Conservation (phyloP, 1,140 invertebrate species). For the Heliconius melpomene region DNA sequence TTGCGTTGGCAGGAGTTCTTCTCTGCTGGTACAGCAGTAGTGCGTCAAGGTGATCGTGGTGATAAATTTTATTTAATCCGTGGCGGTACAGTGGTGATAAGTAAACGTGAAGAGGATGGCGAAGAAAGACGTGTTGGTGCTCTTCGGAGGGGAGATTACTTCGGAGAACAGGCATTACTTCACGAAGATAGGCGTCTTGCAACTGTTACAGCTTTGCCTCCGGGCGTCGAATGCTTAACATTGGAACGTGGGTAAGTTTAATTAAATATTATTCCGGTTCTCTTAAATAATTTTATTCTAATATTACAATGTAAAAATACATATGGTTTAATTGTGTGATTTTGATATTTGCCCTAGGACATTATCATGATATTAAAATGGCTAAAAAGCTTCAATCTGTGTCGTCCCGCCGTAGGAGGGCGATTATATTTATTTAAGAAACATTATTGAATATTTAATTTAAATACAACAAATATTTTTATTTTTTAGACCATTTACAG, state of each 20-base stretch:
- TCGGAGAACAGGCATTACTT: slow-evolving; percentile 90
- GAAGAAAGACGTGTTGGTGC: slow-evolving; percentile 83
- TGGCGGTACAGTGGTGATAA: slow-evolving; percentile 92
- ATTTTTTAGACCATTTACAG: slow-evolving; percentile 69
- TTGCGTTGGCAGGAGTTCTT: slow-evolving; percentile 87
- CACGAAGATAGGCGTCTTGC: slow-evolving; percentile 93
- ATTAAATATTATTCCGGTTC: background rate
- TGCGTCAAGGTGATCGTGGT: slow-evolving; percentile 95
- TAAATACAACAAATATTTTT: slow-evolving; percentile 29
- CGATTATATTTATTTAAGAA: no score
- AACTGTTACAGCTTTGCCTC: slow-evolving; percentile 91
- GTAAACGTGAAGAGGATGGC: slow-evolving; percentile 83
- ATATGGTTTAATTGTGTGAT: background rate
- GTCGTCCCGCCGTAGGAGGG: no score
- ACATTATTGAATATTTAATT: background rate
- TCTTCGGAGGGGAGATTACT: slow-evolving; percentile 88
- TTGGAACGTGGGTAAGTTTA: slow-evolving; percentile 88
- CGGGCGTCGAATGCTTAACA: slow-evolving; percentile 94
- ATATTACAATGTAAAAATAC: background rate
- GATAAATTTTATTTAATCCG: slow-evolving; percentile 98
- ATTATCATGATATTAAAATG: no score
- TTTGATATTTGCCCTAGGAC: background rate
- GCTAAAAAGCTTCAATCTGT: no score
- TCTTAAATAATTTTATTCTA: background rate
- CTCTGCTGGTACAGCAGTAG: slow-evolving; percentile 90